Percentiles rank a stretch among this genome's conserved stretches.
Conservation (phyloP, 2,113 vertebrate species). For the Orthonyx spaldingii region DNA sequence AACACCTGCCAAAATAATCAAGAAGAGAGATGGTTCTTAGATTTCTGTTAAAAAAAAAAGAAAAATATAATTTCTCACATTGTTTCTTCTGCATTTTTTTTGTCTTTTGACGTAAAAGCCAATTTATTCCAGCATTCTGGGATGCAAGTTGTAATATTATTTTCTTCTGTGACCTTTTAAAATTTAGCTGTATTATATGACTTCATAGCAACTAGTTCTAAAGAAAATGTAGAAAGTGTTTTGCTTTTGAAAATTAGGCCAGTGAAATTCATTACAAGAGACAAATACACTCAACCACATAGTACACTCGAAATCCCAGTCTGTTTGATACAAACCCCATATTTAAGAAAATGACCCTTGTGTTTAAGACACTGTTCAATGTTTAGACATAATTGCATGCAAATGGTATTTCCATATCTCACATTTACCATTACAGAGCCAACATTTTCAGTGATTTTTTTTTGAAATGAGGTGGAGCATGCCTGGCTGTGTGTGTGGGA, state of each 20-base stretch:
- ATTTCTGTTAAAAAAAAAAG: background rate
- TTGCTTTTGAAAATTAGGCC: background rate
- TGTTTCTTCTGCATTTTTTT: background rate
- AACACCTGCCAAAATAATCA: background rate
- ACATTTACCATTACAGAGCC: background rate
- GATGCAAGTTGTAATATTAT: background rate
- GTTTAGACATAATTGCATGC: background rate
- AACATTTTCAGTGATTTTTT: background rate
- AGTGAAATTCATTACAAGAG: background rate
- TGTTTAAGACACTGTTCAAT: background rate
- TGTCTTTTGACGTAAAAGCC: background rate
- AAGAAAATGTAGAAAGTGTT: background rate
- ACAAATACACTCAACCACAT: background rate
- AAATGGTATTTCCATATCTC: background rate
- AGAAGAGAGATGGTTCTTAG: background rate
- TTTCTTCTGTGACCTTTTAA: background rate
- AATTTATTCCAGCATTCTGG: background rate
- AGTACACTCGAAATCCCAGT: background rate
- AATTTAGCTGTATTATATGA: background rate
- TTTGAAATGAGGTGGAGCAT: background rate
- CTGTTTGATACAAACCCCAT: background rate
- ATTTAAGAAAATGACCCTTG: background rate
- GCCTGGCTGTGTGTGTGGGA: background rate
- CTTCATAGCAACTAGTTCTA: background rate
- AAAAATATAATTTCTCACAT: background rate